Evolutionary conservation across 1,140 invertebrate genomes (phyloP).

Genomic region (Drosophila erecta): DNA sequence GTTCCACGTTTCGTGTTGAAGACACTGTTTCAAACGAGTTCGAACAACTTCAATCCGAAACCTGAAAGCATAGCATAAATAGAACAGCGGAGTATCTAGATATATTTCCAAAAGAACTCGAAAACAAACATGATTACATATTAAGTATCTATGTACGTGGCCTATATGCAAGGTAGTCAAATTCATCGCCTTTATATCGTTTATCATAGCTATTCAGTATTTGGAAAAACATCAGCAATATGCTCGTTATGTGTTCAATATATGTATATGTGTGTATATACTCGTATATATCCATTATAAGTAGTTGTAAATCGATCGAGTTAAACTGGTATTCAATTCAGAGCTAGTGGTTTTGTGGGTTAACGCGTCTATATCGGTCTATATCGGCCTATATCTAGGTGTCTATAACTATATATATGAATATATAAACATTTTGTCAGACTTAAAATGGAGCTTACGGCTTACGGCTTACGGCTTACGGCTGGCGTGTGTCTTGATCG

Average conservation of each 20-base stretch:
- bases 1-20: too few species aligned
- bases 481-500: slow-evolving; percentile 49
- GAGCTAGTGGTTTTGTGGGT: slow-evolving; percentile 32
- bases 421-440: slow-evolving; percentile 69
- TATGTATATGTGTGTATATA: slow-evolving; percentile 20
- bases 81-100: too few species aligned
- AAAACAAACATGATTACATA: not conserved
- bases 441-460: slow-evolving; percentile 75
- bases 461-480: slow-evolving; percentile 54
- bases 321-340: slow-evolving; percentile 48
- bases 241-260: slow-evolving; percentile 18
- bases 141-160: slow-evolving; percentile 7
- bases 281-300: slow-evolving; percentile 27
- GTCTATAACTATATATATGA: slow-evolving; percentile 44
- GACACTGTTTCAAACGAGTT: too few species aligned
- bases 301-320: slow-evolving; percentile 49
- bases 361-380: slow-evolving; percentile 42
- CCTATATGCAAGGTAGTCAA: slow-evolving; percentile 30
- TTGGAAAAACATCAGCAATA: slow-evolving; percentile 40
- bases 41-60: too few species aligned
- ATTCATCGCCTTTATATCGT: slow-evolving; percentile 23
- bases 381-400: slow-evolving; percentile 43
- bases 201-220: slow-evolving; percentile 24
- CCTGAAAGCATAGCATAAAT: too few species aligned
- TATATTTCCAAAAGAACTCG: not conserved